Evolutionary conservation across 2,888 invertebrate species (phyloP), one percentile per base, ranked within the genome.

Genomic region (Ganaspis brasiliensis): DNA sequence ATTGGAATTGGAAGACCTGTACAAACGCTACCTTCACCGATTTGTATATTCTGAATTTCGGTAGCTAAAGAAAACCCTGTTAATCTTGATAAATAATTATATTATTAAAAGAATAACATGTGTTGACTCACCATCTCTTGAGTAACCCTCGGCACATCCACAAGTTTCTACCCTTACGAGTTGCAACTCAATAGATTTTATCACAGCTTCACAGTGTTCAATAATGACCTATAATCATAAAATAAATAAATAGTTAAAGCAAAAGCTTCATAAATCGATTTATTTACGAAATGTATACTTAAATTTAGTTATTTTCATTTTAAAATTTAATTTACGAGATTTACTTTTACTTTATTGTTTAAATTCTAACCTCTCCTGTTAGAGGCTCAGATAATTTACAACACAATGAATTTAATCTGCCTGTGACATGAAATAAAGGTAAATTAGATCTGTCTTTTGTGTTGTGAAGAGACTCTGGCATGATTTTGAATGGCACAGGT

Each of bases 41-140:
- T 96, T 93, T 99, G 99, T 89, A 99, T 98, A 91, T 98, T 99
- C 93, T 99, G 99, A 85, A 99, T 97, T 94, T 99, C 99, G 9
- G 98, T 99, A 19, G 98, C 98, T 97, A 90, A 75, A 91, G 91
- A 78, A 55, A 78, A 76, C 57, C 14, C 72, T 63, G 70, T 78
- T 31, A 70, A 61, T 74, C 52, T 35, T 2, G 63, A 75, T 75
- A 76, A 78, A 77, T 74, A 61, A 72, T 59, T 16, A 76, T 57
- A 61, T 57, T 61, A 73, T 73, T 35, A 45, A 75, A 35, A 76
- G n/a, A 26, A 56, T 63, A 0, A 67, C 45, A 59, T 12, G 73
- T 57, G 56, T 49, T 49, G 14, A 31, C 83, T 90, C 90, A 97
- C 97, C 96, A 92, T 99, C 98, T 92, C 96, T 95, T 1, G 98